These are phyloP conservation scores for Tragelaphus oryx DNA, from an alignment of 2,797 vertebrate genomes.

Conservation along the genomic window DNA sequence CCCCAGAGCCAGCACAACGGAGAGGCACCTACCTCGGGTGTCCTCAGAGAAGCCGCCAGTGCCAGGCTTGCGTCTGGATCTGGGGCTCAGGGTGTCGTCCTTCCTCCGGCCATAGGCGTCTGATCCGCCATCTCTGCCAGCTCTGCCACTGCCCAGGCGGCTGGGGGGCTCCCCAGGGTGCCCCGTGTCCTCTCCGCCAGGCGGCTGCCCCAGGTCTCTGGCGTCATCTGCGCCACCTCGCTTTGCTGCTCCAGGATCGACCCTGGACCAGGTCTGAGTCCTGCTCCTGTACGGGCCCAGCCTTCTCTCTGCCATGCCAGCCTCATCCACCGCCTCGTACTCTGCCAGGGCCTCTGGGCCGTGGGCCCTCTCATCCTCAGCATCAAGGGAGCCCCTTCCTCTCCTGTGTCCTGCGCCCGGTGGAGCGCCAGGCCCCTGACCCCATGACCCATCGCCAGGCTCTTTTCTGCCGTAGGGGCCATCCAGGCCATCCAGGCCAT, in stretches of 20 bases:
- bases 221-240: rapidly evolving
- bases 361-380: neutral
- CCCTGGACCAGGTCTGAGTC: neutral
- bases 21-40: slow-evolving; percentile 33
- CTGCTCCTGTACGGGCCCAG: neutral
- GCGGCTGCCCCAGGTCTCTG: neutral
- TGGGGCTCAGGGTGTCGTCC: neutral
- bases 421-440: neutral
- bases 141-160: neutral
- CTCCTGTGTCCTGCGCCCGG: neutral
- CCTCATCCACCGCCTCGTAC: neutral
- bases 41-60: neutral
- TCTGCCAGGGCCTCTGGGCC: neutral
- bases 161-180: neutral
- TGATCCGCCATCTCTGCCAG: neutral
- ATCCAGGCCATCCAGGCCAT: neutral
- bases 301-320: neutral
- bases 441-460: neutral
- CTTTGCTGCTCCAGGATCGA: neutral
- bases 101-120: neutral
- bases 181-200: neutral
- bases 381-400: neutral
- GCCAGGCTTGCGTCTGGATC: slow-evolving; percentile 21
- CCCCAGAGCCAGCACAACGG: neutral
- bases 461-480: neutral